Percentiles rank a stretch among this genome's conserved stretches.
These are phyloP conservation scores for Montipora cactus DNA, from an alignment of 64 coral and sea anemone species.

Conservation along the genomic window DNA sequence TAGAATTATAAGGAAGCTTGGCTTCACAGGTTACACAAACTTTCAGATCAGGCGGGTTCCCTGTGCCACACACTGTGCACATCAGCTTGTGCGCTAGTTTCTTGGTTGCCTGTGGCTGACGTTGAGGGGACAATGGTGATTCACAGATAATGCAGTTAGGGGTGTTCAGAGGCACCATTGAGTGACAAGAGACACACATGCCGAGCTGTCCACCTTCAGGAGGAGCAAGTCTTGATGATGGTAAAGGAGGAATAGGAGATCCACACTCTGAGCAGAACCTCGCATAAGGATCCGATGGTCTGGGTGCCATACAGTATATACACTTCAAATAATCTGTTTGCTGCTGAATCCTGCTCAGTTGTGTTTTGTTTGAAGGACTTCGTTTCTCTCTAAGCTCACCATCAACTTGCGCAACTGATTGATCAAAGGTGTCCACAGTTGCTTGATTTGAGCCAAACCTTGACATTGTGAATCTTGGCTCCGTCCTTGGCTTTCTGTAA, in stretches of 20 bases:
- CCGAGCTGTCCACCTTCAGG: constrained; percentile 90
- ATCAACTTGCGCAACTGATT: constrained; percentile 43
- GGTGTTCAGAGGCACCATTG: constrained; percentile 94
- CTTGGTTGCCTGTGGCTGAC: constrained; percentile 87
- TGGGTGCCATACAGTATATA: constrained; percentile 93
- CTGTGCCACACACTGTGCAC: constrained; percentile 89
- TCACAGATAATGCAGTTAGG: constrained; percentile 92
- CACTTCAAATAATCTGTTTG: constrained; percentile 93
- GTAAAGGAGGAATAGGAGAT: constrained; percentile 84
- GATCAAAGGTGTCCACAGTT: constrained; percentile 61
- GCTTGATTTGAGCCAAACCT: constrained; percentile 87
- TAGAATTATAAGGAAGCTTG: constrained; percentile 78
- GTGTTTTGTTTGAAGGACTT: constrained; percentile 67
- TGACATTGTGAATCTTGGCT: constrained; percentile 76
- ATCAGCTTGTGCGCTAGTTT: constrained; percentile 87
- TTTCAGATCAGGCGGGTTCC: constrained; percentile 88
- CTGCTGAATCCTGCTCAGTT: constrained; percentile 72
- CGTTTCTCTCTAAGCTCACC: constrained; percentile 54
- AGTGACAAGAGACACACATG: constrained; percentile 94
- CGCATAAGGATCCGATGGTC: constrained; percentile 95
- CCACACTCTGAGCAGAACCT: constrained; percentile 96
- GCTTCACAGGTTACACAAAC: constrained; percentile 96
- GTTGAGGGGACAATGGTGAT: constrained; percentile 87
- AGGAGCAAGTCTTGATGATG: constrained; percentile 78
- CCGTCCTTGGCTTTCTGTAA: constrained; percentile 73